Base-by-base conservation (phyloP, 2,888 invertebrate species). In the Crossocerus cetratus region DNA sequence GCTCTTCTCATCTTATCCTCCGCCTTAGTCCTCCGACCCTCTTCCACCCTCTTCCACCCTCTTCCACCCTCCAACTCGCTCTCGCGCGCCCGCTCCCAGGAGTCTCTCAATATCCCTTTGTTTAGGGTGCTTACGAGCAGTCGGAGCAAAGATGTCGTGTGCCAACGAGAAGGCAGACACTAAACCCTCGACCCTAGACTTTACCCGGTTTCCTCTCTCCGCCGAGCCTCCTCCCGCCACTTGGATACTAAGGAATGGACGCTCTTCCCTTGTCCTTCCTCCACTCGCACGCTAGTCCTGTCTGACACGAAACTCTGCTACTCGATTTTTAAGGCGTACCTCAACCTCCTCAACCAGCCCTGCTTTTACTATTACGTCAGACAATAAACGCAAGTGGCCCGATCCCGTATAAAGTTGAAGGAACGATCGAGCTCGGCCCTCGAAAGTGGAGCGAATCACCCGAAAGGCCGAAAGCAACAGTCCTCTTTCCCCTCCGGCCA, bases 101-200 rank as follows among this genome's bases (percentile, higher is more conserved):
- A 80, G 84, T 85, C 84, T 86, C 86, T 88, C 88, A 85, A 88
- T 88, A 88, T 88, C 87, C 88, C 86, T 88, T 88, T 88, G 88
- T 88, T 88, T 87, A 86, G 87, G 88, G 85, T 86, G 86, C 87
- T 87, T 84, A 86, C 86, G 83, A 84, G 84, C 83, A 86, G 84
- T 86, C 82, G 83, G 80, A 82, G 83, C 84, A 84, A 84, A 84
- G 84, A 86, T 86, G 86, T 87, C 86, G 84, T 83, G 83, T 78
- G 80, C 82, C 83, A 77, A 81, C 82, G 84, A 86, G 86, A 83
- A 85, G 83, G 81, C 81, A 83, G 78, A 69, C 77, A 74, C 74
- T 74, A 76, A 76, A 76, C 74, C 73, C 80, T 66, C 72, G 76
- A 65, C 57, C 66, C 54, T 59, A 71, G 74, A 77, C 80, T 76